Percentiles rank a stretch among this genome's conserved stretches.
These are phyloP conservation scores for Labeo calbasu DNA, from an alignment of 2,797 vertebrate genomes.

Conservation along the genomic window DNA sequence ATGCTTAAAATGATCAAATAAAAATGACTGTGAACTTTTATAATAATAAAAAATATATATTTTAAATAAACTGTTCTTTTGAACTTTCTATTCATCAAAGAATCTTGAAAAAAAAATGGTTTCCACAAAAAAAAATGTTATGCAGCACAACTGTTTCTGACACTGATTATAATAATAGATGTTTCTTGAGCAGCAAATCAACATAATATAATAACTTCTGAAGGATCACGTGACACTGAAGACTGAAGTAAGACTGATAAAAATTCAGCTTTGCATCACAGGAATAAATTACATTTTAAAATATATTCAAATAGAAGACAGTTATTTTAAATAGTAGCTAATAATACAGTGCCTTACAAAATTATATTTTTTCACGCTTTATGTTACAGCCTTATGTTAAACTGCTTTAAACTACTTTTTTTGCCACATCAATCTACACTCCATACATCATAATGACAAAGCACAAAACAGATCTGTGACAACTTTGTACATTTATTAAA, in stretches of 20 bases:
- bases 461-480: too few species aligned
- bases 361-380: too few species aligned
- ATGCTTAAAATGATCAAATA: not conserved
- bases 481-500: too few species aligned
- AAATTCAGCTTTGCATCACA: not conserved
- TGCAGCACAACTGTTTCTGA: too few species aligned
- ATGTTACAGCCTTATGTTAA: too few species aligned
- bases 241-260: not conserved
- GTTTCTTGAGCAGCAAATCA: not conserved
- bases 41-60: not conserved
- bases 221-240: not conserved
- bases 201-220: not conserved
- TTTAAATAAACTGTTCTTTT: not conserved
- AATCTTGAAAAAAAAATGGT: not conserved
- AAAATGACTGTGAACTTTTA: not conserved
- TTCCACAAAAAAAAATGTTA: not conserved
- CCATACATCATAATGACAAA: too few species aligned
- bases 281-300: not conserved
- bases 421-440: too few species aligned
- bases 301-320: not conserved
- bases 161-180: too few species aligned
- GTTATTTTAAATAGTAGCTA: not conserved
- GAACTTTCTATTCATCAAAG: not conserved
- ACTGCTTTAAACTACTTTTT: too few species aligned
- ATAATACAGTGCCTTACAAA: too few species aligned